Evolutionary conservation across 2,888 invertebrate genomes (phyloP).

Genomic region (Drosophila lutescens): DNA sequence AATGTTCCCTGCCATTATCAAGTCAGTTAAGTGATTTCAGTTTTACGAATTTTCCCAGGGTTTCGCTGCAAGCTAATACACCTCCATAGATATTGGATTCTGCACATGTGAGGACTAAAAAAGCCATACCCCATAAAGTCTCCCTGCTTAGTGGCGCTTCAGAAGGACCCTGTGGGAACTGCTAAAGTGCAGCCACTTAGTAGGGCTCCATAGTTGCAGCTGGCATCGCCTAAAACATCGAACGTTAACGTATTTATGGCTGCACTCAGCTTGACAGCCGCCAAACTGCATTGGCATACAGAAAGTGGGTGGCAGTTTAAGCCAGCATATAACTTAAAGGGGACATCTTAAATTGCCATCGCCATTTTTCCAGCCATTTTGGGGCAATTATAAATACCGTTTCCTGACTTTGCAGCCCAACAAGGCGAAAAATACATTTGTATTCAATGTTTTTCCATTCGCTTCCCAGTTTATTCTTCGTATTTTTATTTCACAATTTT

Average conservation of each 20-base stretch:
- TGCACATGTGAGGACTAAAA: slow-evolving; percentile 32
- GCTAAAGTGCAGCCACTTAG: slow-evolving; percentile 73
- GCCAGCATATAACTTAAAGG: too few relatives aligned
- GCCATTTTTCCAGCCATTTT: slow-evolving; percentile 18
- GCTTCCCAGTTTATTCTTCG: not conserved
- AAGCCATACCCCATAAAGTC: slow-evolving; percentile 31
- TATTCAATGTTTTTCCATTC: slow-evolving; percentile 1
- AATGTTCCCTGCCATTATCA: slow-evolving; percentile 16
- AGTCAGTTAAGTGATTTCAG: slow-evolving; percentile 62
- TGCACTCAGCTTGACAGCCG: slow-evolving; percentile 67
- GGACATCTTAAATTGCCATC: slow-evolving; percentile 59
- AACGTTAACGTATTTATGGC: slow-evolving; percentile 75
- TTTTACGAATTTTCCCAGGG: slow-evolving; percentile 54
- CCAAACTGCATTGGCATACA: slow-evolving; percentile 49
- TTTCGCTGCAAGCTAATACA: slow-evolving; percentile 22
- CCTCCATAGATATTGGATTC: slow-evolving; percentile 32
- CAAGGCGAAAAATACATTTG: slow-evolving; percentile 65
- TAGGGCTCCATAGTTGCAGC: slow-evolving; percentile 61
- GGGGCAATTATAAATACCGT: slow-evolving; percentile 53
- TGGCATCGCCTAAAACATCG: slow-evolving; percentile 64
- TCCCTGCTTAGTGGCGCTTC: slow-evolving; percentile 33
- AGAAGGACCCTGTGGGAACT: slow-evolving; percentile 46
- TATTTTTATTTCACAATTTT: slow-evolving; percentile 58
- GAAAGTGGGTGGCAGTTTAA: slow-evolving; percentile 14
- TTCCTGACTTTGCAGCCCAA: slow-evolving; percentile 46